Evolutionary conservation across 2,797 vertebrate species (phyloP).

Genomic region (Microctenopoma steveboyesi): DNA sequence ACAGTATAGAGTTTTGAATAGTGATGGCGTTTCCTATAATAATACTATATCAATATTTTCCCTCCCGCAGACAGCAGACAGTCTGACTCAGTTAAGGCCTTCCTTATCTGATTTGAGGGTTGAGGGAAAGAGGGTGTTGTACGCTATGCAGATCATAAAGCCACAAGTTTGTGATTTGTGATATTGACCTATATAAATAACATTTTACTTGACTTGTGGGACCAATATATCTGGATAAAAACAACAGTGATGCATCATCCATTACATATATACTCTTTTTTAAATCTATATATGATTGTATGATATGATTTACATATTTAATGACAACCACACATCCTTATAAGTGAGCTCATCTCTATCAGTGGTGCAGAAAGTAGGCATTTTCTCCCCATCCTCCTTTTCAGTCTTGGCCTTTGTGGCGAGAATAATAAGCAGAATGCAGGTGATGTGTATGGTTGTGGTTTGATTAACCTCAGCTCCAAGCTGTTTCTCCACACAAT

Average conservation of each 20-base stretch:
- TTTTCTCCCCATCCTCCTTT: slow-evolving; percentile 29
- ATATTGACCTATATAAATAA: neutral
- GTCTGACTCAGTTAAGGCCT: too few species aligned
- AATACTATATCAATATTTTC: too few species aligned
- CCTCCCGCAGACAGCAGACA: too few species aligned
- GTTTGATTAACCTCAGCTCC: slow-evolving; percentile 87
- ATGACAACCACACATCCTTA: slow-evolving; percentile 19
- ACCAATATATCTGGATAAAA: slow-evolving; percentile 4
- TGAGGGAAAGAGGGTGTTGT: too few species aligned
- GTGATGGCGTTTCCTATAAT: too few species aligned
- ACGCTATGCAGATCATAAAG: too few species aligned
- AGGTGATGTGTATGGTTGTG: slow-evolving; percentile 66
- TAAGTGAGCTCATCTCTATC: slow-evolving; percentile 19
- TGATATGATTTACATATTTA: slow-evolving; percentile 11
- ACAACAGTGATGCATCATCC: slow-evolving; percentile 5
- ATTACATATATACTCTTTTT: neutral
- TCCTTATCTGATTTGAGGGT: too few species aligned
- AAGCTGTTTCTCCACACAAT: slow-evolving; percentile 73
- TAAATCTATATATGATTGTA: neutral
- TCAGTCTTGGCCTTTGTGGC: slow-evolving; percentile 64
- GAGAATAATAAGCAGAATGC: slow-evolving; percentile 69
- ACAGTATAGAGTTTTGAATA: too few species aligned
- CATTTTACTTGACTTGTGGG: neutral
- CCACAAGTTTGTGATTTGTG: neutral
- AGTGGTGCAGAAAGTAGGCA: slow-evolving; percentile 19